Percentiles rank a stretch among this genome's conserved stretches.
Evolutionary conservation across 2,888 invertebrate genomes (phyloP).

Genomic region (Caenorhabditis japonica): DNA sequence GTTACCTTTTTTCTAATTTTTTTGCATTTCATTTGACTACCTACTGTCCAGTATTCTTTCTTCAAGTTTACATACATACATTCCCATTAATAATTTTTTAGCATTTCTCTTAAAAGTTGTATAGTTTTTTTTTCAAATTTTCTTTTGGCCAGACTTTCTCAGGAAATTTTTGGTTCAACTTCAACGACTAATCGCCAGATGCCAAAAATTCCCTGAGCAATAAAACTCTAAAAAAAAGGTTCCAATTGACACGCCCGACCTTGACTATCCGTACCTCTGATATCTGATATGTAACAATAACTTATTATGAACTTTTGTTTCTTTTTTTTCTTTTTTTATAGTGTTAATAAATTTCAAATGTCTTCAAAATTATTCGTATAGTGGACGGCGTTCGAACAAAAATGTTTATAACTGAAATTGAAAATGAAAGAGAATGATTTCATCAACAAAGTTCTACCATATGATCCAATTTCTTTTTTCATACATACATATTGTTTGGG

Average conservation of each 20-base stretch:
- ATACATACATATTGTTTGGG: constrained; percentile 31
- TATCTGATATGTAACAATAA: constrained; percentile 47
- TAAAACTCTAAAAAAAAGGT: too few relatives aligned
- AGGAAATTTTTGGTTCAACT: too few relatives aligned
- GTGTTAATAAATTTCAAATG: constrained; percentile 47
- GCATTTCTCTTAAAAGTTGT: too few relatives aligned
- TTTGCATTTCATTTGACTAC: constrained; percentile 4
- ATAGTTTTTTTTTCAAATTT: too few relatives aligned
- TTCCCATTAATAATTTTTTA: constrained; percentile 1
- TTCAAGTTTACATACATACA: constrained; percentile 3
- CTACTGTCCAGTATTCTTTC: constrained; percentile 2
- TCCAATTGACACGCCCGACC: too few relatives aligned
- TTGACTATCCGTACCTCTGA: too few relatives aligned
- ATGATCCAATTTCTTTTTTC: background rate
- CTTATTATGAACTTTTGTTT: constrained; percentile 42
- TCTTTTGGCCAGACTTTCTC: constrained; percentile 4
- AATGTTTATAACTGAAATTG: constrained; percentile 39
- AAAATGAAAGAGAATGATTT: constrained; percentile 22
- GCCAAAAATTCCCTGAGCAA: too few relatives aligned
- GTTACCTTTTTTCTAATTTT: constrained; percentile 19
- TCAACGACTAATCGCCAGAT: too few relatives aligned
- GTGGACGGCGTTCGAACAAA: constrained; percentile 21
- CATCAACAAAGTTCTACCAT: constrained; percentile 34
- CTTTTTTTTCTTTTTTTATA: too few relatives aligned
- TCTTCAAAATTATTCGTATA: constrained; percentile 26